Evolutionary conservation across 1,140 invertebrate species (phyloP).

Genomic region (Scaptomyza hsui): DNA sequence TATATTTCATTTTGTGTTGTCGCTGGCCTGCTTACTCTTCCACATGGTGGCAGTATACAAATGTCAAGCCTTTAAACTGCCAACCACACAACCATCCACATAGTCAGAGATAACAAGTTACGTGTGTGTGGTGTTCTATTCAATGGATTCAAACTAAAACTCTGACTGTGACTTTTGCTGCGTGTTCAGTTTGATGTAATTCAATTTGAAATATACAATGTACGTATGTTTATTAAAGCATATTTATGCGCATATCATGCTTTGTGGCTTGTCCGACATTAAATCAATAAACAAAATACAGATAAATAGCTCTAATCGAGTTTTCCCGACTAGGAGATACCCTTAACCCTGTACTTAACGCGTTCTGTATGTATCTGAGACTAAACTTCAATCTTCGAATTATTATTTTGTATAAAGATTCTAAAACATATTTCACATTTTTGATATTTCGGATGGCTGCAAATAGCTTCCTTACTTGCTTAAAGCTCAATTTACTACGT

Average conservation of each 20-base stretch:
- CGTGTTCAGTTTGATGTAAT: slow-evolving; percentile 64
- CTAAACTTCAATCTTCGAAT: too few species aligned
- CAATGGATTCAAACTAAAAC: slow-evolving; percentile 17
- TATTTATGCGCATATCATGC: slow-evolving; percentile 35
- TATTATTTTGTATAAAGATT: too few species aligned
- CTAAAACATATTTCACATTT: too few species aligned
- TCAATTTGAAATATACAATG: slow-evolving; percentile 59
- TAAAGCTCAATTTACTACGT: too few species aligned
- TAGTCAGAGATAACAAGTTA: slow-evolving; percentile 57
- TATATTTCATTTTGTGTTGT: slow-evolving; percentile 46
- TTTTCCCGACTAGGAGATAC: too few species aligned
- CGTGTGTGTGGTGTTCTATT: slow-evolving; percentile 50
- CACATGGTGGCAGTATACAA: slow-evolving; percentile 43
- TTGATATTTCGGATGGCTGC: too few species aligned
- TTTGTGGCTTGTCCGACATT: slow-evolving; percentile 28
- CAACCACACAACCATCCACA: slow-evolving; percentile 9
- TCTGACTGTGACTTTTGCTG: slow-evolving; percentile 54
- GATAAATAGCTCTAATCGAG: too few species aligned
- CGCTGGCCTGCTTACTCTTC: slow-evolving; percentile 9
- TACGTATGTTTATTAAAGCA: slow-evolving; percentile 3
- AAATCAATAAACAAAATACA: slow-evolving; percentile 37
- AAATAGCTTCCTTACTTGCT: too few species aligned
- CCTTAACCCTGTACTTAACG: too few species aligned
- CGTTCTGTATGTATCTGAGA: too few species aligned
- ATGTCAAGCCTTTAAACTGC: slow-evolving; percentile 61